phyloP scores from a whole-genome alignment of 92 coral and sea anemone species.

The Paragorgia papillata region DNA sequence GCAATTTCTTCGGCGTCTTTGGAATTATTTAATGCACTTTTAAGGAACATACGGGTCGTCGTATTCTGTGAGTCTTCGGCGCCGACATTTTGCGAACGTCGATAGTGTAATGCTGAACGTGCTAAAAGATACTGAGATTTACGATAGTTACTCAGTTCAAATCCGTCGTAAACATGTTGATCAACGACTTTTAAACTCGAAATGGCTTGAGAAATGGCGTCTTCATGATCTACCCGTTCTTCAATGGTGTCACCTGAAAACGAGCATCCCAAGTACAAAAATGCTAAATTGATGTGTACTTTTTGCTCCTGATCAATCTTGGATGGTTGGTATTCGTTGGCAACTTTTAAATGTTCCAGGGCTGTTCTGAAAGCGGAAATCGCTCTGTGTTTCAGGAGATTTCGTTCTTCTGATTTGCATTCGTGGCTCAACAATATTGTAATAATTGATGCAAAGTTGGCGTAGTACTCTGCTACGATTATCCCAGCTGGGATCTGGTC shows the following conservation, averaged over 20 bases:
- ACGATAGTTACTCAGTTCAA: background rate
- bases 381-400: background rate
- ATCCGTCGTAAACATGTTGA: background rate
- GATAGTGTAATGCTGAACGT: background rate
- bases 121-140: background rate
- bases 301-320: background rate
- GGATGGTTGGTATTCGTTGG: no score
- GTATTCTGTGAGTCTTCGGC: no score
- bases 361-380: background rate
- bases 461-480: background rate
- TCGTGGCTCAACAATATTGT: background rate
- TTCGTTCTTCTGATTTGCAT: background rate
- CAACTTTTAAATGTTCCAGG: background rate
- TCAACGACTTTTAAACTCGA: background rate
- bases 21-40: no score
- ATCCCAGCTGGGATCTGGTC: constrained; percentile 7
- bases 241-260: background rate
- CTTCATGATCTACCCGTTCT: background rate
- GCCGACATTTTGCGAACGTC: background rate
- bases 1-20: no score
- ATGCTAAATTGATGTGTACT: constrained; percentile 15
- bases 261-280: background rate
- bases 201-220: background rate
- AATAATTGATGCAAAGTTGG: background rate
- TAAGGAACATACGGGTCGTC: no score